Conservation (phyloP, 2,888 invertebrate genomes). For the Melinaea marsaeus region DNA sequence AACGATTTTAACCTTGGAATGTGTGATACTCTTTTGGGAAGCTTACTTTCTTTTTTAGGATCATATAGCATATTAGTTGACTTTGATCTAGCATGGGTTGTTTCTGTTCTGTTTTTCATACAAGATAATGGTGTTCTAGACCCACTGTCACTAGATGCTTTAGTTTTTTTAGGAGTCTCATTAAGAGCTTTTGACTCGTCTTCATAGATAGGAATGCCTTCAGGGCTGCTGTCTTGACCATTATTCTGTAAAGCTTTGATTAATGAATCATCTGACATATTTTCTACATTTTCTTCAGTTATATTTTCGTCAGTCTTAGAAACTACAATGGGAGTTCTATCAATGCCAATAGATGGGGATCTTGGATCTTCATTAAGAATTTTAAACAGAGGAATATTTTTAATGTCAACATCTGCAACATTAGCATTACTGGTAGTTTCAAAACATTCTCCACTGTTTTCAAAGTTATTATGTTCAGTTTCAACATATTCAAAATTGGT, state of each 20-base stretch:
- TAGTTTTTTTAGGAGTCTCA: slow-evolving; percentile 61
- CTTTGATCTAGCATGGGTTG: slow-evolving; percentile 62
- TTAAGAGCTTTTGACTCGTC: slow-evolving; percentile 58
- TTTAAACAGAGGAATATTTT: slow-evolving; percentile 47
- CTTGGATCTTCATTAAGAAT: slow-evolving; percentile 65
- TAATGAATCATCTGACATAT: slow-evolving; percentile 69
- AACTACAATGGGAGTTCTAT: slow-evolving; percentile 71
- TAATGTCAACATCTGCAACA: slow-evolving; percentile 23
- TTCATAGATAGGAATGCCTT: slow-evolving; percentile 78
- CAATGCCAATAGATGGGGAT: slow-evolving; percentile 69
- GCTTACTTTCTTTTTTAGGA: slow-evolving; percentile 50
- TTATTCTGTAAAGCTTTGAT: slow-evolving; percentile 62
- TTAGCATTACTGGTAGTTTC: slow-evolving; percentile 16
- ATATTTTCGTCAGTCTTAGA: slow-evolving; percentile 45
- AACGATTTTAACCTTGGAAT: slow-evolving; percentile 68
- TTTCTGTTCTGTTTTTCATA: slow-evolving; percentile 70
- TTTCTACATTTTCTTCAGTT: slow-evolving; percentile 59
- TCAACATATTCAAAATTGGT: slow-evolving; percentile 80
- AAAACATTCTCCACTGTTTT: slow-evolving; percentile 43
- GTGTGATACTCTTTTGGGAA: slow-evolving; percentile 59
- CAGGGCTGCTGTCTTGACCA: slow-evolving; percentile 52
- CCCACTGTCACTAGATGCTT: slow-evolving; percentile 53
- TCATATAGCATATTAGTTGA: slow-evolving; percentile 63
- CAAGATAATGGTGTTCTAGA: slow-evolving; percentile 71
- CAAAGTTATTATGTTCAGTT: slow-evolving; percentile 44